Percentiles rank a stretch among this genome's conserved stretches.
These are phyloP conservation scores for Petrocephalus microphthalmus DNA, from an alignment of 2,113 vertebrate genomes.

Conservation along the genomic window DNA sequence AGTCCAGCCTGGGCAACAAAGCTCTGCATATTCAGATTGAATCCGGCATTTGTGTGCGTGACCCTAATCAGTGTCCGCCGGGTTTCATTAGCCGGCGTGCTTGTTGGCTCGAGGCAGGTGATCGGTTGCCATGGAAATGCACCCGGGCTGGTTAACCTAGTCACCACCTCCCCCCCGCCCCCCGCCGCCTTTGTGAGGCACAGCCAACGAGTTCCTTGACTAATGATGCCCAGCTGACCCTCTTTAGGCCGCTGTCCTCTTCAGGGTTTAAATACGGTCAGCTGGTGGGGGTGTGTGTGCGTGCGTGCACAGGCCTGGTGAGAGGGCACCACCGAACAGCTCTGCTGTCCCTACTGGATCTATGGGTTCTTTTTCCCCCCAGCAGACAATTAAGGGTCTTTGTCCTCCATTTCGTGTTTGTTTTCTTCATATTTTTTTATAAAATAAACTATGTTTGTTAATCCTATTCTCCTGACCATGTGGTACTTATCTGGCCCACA, in stretches of 20 bases:
- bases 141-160: neutral
- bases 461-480: neutral
- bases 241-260: neutral
- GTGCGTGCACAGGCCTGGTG: neutral
- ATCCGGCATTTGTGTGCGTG: neutral
- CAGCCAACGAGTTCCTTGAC: neutral
- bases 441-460: neutral
- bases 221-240: neutral
- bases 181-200: neutral
- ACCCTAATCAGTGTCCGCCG: slow-evolving; percentile 3
- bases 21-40: neutral
- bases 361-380: neutral
- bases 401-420: neutral
- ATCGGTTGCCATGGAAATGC: neutral
- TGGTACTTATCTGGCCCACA: neutral
- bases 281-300: neutral
- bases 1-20: neutral
- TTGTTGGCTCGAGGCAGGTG: neutral
- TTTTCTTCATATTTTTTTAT: neutral
- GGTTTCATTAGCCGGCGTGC: neutral
- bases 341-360: neutral
- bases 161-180: neutral
- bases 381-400: neutral
- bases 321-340: neutral
- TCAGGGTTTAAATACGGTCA: neutral